phyloP scores from a whole-genome alignment of 2,888 invertebrate genomes.

The Andricus quercusramuli region DNA sequence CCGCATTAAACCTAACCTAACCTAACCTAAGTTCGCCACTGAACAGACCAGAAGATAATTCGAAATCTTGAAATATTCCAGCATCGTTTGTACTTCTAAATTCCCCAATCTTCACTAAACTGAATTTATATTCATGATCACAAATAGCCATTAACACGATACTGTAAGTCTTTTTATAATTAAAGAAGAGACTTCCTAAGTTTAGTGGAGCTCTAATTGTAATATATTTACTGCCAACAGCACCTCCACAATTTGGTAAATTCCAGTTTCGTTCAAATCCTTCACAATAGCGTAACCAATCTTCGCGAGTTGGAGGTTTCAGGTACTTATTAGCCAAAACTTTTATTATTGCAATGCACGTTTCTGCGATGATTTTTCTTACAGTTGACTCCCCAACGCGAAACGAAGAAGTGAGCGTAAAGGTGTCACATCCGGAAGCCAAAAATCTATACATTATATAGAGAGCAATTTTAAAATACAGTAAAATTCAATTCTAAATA shows the following conservation, averaged over 20 bases:
- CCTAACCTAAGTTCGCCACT: slow-evolving; percentile 6
- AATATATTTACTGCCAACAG: slow-evolving; percentile 59
- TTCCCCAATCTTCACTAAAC: slow-evolving; percentile 42
- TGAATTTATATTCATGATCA: slow-evolving; percentile 45
- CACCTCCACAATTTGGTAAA: slow-evolving; percentile 47
- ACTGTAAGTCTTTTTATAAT: slow-evolving; percentile 33
- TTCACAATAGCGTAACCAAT: slow-evolving; percentile 50
- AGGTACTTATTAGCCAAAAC: slow-evolving; percentile 50
- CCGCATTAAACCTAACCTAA: no score
- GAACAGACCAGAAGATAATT: not conserved
- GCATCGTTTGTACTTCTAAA: slow-evolving; percentile 40
- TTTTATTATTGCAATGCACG: slow-evolving; percentile 43
- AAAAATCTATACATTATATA: slow-evolving; percentile 47
- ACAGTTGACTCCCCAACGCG: slow-evolving; percentile 51
- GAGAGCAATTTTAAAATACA: no score
- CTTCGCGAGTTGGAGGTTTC: slow-evolving; percentile 44
- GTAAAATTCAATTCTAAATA: no score
- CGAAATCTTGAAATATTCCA: slow-evolving; percentile 18
- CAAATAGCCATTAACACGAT: slow-evolving; percentile 44
- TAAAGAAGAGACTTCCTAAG: slow-evolving; percentile 44
- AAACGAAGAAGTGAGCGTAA: slow-evolving; percentile 48
- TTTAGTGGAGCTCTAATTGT: slow-evolving; percentile 37
- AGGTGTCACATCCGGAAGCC: slow-evolving; percentile 46
- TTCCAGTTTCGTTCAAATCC: slow-evolving; percentile 58
- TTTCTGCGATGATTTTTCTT: slow-evolving; percentile 50